A percentile compares a stretch with the other conserved stretches of the same genome.
Conservation (phyloP, 2,113 vertebrate species). For the Notothenia rossii region DNA sequence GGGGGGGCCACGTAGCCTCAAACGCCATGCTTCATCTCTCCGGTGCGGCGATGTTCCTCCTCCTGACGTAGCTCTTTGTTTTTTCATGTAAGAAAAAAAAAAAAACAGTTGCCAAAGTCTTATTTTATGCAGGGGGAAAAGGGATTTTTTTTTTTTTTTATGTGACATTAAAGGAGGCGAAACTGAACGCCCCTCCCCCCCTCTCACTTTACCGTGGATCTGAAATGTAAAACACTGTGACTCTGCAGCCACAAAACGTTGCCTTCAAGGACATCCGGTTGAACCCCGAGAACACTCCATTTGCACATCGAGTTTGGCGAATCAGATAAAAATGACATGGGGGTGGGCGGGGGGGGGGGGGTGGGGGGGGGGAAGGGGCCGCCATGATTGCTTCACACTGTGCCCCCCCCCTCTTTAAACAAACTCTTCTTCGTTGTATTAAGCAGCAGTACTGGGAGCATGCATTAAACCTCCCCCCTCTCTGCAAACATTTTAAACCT, state of each 20-base stretch:
- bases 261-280: slow-evolving; percentile 87
- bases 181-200: slow-evolving; percentile 53
- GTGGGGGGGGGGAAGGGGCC: too few relatives aligned
- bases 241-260: slow-evolving; percentile 82
- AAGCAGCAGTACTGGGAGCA: slow-evolving; percentile 67
- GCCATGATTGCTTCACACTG: slow-evolving; percentile 59
- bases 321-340: not conserved
- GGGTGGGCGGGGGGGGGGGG: too few relatives aligned
- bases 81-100: slow-evolving; percentile 50
- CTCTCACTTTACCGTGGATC: slow-evolving; percentile 37
- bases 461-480: slow-evolving; percentile 42
- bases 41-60: slow-evolving; percentile 16
- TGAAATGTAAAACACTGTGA: slow-evolving; percentile 88
- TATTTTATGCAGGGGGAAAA: slow-evolving; percentile 82
- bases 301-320: slow-evolving; percentile 73
- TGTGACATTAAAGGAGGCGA: slow-evolving; percentile 41
- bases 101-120: slow-evolving; percentile 82
- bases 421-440: slow-evolving; percentile 55
- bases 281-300: slow-evolving; percentile 72
- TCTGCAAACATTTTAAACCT: slow-evolving; percentile 64
- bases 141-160: slow-evolving; percentile 67
- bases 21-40: slow-evolving; percentile 62
- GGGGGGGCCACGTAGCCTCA: slow-evolving; percentile 65
- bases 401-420: slow-evolving; percentile 42
- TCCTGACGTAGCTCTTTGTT: slow-evolving; percentile 9